These are phyloP conservation scores for Nephrocerus scutellatus DNA, from an alignment of 2,888 invertebrate genomes.

Conservation along the genomic window DNA sequence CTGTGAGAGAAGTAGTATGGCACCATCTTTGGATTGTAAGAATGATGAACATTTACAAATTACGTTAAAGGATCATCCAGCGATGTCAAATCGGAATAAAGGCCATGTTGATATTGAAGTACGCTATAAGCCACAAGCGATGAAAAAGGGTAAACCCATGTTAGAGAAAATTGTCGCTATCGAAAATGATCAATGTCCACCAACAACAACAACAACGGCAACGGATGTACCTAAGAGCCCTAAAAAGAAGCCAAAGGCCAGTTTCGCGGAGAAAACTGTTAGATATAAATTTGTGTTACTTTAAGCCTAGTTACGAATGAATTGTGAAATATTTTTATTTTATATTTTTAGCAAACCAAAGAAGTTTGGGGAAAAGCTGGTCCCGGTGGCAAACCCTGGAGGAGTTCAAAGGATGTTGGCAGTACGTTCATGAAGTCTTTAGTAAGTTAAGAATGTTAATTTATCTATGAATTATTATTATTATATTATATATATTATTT, in stretches of 20 bases:
- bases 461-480: background rate
- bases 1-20: constrained; percentile 35
- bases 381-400: constrained; percentile 65
- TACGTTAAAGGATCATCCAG: constrained; percentile 55
- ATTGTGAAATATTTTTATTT: constrained; percentile 19
- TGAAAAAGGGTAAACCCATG: constrained; percentile 46
- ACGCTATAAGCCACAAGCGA: constrained; percentile 56
- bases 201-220: constrained; percentile 21
- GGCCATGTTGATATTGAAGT: constrained; percentile 62
- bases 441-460: constrained; percentile 48
- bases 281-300: constrained; percentile 19
- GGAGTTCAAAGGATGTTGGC: constrained; percentile 65
- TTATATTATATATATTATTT: constrained; percentile 1
- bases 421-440: constrained; percentile 69
- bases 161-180: constrained; percentile 52
- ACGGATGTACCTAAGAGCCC: constrained; percentile 12
- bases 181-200: constrained; percentile 35
- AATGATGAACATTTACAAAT: constrained; percentile 42
- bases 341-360: constrained; percentile 29
- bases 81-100: constrained; percentile 56
- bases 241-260: constrained; percentile 32
- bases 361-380: constrained; percentile 44
- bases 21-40: no score
- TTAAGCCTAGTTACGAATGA: constrained; percentile 4
- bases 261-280: constrained; percentile 41